Percentiles rank a stretch among this genome's conserved stretches.
These are phyloP conservation scores for Nudaria mundana DNA, from an alignment of 2,888 invertebrate genomes.

Conservation along the genomic window DNA sequence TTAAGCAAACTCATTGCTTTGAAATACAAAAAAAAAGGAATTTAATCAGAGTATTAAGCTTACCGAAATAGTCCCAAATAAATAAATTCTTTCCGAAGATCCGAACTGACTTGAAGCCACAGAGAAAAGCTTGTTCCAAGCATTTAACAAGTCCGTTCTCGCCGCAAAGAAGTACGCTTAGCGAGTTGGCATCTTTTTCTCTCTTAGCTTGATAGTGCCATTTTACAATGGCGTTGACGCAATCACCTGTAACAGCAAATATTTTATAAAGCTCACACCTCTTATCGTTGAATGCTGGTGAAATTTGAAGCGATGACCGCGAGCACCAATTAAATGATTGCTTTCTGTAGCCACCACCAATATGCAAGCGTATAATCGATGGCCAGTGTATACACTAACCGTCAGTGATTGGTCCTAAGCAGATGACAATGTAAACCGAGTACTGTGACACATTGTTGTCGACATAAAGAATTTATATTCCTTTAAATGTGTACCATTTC, in stretches of 20 bases:
- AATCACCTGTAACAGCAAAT: constrained; percentile 84
- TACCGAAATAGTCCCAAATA: constrained; percentile 99
- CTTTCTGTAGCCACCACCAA: no score
- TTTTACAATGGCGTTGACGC: constrained; percentile 98
- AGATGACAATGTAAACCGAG: no score
- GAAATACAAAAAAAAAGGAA: no score
- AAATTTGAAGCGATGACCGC: not conserved
- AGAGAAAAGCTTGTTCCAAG: constrained; percentile 96
- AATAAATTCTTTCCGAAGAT: constrained; percentile 97
- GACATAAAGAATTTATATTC: no score
- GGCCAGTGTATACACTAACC: no score
- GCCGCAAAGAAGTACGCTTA: constrained; percentile 96
- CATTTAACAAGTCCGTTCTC: constrained; percentile 96
- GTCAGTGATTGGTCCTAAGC: no score
- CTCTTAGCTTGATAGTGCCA: constrained; percentile 96
- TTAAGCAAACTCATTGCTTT: no score
- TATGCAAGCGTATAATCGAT: no score
- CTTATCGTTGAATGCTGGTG: not conserved
- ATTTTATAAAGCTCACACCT: not conserved
- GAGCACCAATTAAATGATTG: no score
- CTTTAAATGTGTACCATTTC: no score
- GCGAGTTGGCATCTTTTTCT: constrained; percentile 88
- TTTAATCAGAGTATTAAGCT: no score
- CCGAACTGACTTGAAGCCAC: constrained; percentile 95
- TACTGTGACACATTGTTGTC: no score